Percentiles rank a stretch among this genome's conserved stretches.
Evolutionary conservation across 1,140 invertebrate species (phyloP).

Genomic region (Drosophila melanogaster): DNA sequence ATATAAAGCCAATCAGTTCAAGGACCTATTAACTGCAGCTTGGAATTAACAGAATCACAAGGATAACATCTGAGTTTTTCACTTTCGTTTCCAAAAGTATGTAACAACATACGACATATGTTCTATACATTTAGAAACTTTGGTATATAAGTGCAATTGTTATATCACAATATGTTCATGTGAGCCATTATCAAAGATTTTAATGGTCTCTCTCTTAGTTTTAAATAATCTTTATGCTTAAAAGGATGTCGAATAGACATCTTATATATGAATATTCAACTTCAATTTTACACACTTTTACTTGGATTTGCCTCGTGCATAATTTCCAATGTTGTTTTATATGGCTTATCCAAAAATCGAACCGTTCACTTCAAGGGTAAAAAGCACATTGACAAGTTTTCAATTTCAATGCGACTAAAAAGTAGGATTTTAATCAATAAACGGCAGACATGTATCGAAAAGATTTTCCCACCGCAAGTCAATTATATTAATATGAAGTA

Average conservation of each 20-base stretch:
- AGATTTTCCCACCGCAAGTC: conserved; percentile 75
- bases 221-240: too few species aligned
- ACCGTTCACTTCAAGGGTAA: conserved; percentile 51
- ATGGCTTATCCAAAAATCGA: conserved; percentile 21
- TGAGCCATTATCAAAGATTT: too few species aligned
- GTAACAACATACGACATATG: not conserved
- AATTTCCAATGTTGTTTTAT: not conserved
- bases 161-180: too few species aligned
- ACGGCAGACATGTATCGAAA: conserved; percentile 42
- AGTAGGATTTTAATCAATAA: conserved; percentile 70
- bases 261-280: not conserved
- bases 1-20: not conserved
- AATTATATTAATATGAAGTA: conserved; percentile 67
- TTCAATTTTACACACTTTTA: conserved; percentile 43
- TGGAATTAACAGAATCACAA: too few species aligned
- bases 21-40: not conserved
- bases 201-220: too few species aligned
- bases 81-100: too few species aligned
- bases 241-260: too few species aligned
- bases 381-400: conserved; percentile 56
- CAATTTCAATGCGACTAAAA: conserved; percentile 41
- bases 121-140: too few species aligned
- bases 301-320: conserved; percentile 40
- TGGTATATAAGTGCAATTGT: too few species aligned
- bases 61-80: too few species aligned